These are phyloP conservation scores for Laterallus jamaicensis DNA, from an alignment of 2,113 vertebrate species.

Conservation along the genomic window DNA sequence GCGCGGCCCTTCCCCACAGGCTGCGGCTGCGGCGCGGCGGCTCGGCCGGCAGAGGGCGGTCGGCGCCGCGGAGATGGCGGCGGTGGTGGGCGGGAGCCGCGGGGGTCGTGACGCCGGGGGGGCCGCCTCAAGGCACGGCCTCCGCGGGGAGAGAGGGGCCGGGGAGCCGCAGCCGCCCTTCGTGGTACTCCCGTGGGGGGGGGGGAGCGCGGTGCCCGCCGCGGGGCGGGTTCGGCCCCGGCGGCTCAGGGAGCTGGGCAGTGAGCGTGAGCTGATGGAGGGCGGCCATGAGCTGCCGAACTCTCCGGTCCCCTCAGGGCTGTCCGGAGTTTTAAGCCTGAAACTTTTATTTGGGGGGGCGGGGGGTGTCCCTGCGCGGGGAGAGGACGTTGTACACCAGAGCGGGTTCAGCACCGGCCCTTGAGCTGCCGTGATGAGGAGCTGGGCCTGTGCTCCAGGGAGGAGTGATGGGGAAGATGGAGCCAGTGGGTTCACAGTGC, in stretches of 20 bases:
- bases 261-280: not conserved
- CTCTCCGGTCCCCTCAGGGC: fast-evolving
- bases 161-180: too few species aligned
- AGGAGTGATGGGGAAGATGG: fast-evolving
- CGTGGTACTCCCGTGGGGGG: not conserved
- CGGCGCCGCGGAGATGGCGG: not conserved
- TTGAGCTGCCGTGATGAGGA: not conserved
- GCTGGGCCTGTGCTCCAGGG: too few species aligned
- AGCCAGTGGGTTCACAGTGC: not conserved
- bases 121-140: not conserved
- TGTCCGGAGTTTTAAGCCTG: not conserved
- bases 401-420: not conserved
- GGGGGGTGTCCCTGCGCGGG: too few species aligned
- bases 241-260: not conserved
- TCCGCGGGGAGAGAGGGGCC: too few species aligned
- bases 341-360: fast-evolving
- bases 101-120: not conserved
- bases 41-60: not conserved
- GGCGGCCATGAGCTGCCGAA: not conserved
- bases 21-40: not conserved
- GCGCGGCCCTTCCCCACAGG: not conserved
- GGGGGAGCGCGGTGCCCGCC: not conserved
- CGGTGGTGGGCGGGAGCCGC: not conserved
- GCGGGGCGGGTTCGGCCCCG: not conserved
- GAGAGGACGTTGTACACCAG: not conserved